Conservation (phyloP, 2,113 vertebrate species). For the Cricetomys ansorgei region DNA sequence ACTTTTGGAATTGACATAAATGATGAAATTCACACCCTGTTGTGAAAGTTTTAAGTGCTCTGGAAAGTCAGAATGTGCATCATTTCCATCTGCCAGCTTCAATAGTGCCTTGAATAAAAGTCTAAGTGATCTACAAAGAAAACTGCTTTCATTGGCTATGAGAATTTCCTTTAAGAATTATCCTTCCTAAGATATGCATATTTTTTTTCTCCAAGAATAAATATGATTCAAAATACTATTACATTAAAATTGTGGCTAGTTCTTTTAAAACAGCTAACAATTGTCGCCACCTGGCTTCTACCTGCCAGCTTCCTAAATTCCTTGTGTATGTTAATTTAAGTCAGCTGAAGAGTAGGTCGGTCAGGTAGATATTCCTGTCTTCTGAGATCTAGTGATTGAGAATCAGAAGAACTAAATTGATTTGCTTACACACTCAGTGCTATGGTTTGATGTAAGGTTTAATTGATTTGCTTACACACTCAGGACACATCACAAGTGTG, state of each 20-base stretch:
- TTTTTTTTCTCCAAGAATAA: background rate
- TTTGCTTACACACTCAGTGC: background rate
- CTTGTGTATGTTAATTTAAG: background rate
- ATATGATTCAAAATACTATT: background rate
- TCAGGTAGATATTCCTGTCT: background rate
- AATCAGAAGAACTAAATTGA: background rate
- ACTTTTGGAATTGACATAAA: constrained; percentile 44
- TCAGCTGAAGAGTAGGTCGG: background rate
- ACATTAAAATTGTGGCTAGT: background rate
- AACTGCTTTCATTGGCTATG: background rate
- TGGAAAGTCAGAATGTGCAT: background rate
- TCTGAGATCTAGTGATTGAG: background rate
- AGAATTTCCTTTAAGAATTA: background rate
- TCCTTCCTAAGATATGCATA: background rate
- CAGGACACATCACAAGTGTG: background rate
- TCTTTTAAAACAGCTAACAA: background rate
- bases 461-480: background rate
- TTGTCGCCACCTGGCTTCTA: background rate
- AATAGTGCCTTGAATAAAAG: background rate
- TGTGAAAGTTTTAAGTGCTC: constrained; percentile 42
- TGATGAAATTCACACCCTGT: background rate
- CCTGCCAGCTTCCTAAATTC: background rate
- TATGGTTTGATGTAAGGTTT: too few species aligned
- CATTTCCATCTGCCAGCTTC: constrained; percentile 30
- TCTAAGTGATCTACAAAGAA: background rate